Conservation (phyloP, 2,113 vertebrate genomes). For the Zingel zingel region DNA sequence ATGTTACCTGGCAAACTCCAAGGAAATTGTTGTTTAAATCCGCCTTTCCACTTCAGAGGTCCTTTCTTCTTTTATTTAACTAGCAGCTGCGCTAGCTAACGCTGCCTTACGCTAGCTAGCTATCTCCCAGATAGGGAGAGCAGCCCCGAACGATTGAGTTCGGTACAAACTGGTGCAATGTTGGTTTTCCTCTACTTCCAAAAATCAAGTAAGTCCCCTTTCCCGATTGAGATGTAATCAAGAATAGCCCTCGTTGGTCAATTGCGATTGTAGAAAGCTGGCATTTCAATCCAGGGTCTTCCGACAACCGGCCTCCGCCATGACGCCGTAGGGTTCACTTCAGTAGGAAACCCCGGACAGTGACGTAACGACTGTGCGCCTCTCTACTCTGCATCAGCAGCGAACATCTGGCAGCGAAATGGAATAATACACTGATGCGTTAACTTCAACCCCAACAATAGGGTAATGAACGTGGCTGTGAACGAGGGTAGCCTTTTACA, state of each 20-base stretch:
- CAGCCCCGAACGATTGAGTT: slow-evolving; percentile 63
- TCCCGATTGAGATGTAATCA: slow-evolving; percentile 21
- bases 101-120: slow-evolving; percentile 68
- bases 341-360: slow-evolving; percentile 85
- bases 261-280: slow-evolving; percentile 58
- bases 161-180: slow-evolving; percentile 37
- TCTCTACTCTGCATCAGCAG: slow-evolving; percentile 23
- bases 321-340: slow-evolving; percentile 85
- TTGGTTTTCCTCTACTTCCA: slow-evolving; percentile 36
- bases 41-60: slow-evolving; percentile 54
- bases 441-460: background rate
- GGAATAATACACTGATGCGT: background rate
- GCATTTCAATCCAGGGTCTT: slow-evolving; percentile 82
- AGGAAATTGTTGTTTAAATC: slow-evolving; percentile 56
- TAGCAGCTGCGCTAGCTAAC: slow-evolving; percentile 73
- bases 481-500: background rate
- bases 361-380: slow-evolving; percentile 80
- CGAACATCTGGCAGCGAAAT: slow-evolving; percentile 45
- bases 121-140: slow-evolving; percentile 77
- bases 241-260: slow-evolving; percentile 51
- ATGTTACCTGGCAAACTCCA: slow-evolving; percentile 58
- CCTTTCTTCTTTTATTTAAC: slow-evolving; percentile 72
- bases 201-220: slow-evolving; percentile 37
- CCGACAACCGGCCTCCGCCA: slow-evolving; percentile 86
- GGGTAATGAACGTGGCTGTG: too few species aligned